phyloP scores from a whole-genome alignment of 2,888 invertebrate genomes.

The Amiota mariae region DNA sequence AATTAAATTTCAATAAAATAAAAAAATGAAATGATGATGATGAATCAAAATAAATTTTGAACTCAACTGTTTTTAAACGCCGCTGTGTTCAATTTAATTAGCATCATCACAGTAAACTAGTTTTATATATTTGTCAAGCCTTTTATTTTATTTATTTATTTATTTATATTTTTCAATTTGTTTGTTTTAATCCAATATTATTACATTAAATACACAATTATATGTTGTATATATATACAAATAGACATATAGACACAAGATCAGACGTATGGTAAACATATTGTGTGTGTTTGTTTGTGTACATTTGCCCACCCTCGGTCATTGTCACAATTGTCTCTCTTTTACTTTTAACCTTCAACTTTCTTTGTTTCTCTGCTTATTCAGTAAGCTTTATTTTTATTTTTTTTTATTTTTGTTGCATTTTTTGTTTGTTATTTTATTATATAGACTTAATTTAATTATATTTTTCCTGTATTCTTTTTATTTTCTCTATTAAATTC shows the following conservation, averaged over 20 bases:
- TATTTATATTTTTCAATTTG: neutral
- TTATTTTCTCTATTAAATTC: constrained; percentile 42
- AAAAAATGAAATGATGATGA: no score
- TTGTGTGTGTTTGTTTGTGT: constrained; percentile 25
- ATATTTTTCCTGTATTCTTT: constrained; percentile 47
- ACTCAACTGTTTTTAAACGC: no score
- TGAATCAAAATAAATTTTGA: no score
- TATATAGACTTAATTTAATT: neutral
- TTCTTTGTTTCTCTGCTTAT: constrained; percentile 54
- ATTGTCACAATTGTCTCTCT: constrained; percentile 46
- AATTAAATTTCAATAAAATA: no score
- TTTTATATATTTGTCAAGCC: no score
- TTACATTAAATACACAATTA: no score
- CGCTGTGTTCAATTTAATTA: no score
- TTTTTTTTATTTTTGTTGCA: neutral
- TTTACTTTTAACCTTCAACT: constrained; percentile 58
- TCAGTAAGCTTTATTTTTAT: neutral
- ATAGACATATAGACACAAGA: no score
- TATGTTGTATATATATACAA: no score
- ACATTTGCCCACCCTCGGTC: constrained; percentile 43
- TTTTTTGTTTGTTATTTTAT: neutral
- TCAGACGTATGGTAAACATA: neutral
- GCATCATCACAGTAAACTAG: no score
- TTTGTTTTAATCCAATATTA: no score
- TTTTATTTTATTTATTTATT: neutral